Conservation (phyloP, 2,888 invertebrate genomes). For the Hirtodrosophila alboralis region DNA sequence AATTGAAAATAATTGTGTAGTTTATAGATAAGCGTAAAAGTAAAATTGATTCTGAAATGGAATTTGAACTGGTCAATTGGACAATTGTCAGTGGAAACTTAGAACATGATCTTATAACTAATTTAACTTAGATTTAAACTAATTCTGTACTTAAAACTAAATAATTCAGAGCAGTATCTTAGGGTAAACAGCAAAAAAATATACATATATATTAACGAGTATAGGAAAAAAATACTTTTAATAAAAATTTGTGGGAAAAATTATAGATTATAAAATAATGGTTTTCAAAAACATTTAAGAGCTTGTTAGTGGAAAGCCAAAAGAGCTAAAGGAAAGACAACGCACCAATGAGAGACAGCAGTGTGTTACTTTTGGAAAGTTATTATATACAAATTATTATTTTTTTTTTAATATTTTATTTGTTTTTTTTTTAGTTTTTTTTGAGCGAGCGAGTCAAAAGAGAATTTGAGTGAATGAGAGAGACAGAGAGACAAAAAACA, state of each 20-base stretch:
- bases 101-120: too few species aligned
- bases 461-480: constrained; percentile 35
- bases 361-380: constrained; percentile 46
- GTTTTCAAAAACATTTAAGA: constrained; percentile 29
- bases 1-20: too few species aligned
- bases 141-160: constrained; percentile 13
- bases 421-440: constrained; percentile 8
- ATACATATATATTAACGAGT: neutral
- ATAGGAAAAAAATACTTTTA: neutral
- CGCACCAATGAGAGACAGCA: constrained; percentile 79
- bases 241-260: constrained; percentile 5
- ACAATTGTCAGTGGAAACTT: too few species aligned
- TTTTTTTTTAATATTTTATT: constrained; percentile 8
- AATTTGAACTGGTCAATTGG: too few species aligned
- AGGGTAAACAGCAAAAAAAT: neutral
- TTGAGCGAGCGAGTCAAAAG: constrained; percentile 68
- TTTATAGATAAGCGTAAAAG: too few species aligned
- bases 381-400: neutral
- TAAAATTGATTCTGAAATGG: too few species aligned
- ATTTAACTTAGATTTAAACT: constrained; percentile 23
- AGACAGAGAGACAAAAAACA: constrained; percentile 15
- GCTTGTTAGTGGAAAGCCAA: constrained; percentile 35
- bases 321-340: constrained; percentile 70
- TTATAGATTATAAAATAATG: constrained; percentile 7
- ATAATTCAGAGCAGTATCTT: too few species aligned